Evolutionary conservation across 2,888 invertebrate species (phyloP).

Genomic region (Theretra japonica): DNA sequence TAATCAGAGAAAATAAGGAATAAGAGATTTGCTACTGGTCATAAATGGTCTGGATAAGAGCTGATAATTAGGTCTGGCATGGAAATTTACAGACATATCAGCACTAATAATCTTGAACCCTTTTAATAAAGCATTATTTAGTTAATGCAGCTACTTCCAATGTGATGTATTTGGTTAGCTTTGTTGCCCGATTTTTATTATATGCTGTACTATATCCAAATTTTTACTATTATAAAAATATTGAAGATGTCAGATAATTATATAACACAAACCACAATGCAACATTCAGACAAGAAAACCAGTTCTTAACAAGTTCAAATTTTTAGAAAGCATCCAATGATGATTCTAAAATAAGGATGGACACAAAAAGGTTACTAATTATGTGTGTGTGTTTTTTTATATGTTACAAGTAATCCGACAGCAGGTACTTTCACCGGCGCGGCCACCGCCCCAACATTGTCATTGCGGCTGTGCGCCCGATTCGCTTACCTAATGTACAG

Average conservation of each 20-base stretch:
- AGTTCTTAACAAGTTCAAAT: neutral
- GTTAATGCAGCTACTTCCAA: too few species aligned
- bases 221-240: too few species aligned
- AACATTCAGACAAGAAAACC: neutral
- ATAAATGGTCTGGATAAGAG: too few species aligned
- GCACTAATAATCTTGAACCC: too few species aligned
- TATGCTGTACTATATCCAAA: too few species aligned
- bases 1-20: too few species aligned
- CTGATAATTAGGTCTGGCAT: too few species aligned
- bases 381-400: slow-evolving; percentile 19
- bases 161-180: too few species aligned
- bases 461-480: slow-evolving; percentile 68
- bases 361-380: slow-evolving; percentile 13
- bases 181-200: too few species aligned
- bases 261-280: neutral
- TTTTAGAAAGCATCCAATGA: neutral
- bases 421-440: slow-evolving; percentile 73
- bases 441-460: slow-evolving; percentile 67
- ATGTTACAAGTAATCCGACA: slow-evolving; percentile 54
- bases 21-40: too few species aligned
- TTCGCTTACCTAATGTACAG: slow-evolving; percentile 75
- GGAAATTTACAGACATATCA: too few species aligned
- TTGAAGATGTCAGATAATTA: neutral
- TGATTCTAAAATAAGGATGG: neutral
- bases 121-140: too few species aligned